These are phyloP conservation scores for Scolopax bukidnonensis DNA, from an alignment of 2,797 vertebrate species.

Conservation along the genomic window DNA sequence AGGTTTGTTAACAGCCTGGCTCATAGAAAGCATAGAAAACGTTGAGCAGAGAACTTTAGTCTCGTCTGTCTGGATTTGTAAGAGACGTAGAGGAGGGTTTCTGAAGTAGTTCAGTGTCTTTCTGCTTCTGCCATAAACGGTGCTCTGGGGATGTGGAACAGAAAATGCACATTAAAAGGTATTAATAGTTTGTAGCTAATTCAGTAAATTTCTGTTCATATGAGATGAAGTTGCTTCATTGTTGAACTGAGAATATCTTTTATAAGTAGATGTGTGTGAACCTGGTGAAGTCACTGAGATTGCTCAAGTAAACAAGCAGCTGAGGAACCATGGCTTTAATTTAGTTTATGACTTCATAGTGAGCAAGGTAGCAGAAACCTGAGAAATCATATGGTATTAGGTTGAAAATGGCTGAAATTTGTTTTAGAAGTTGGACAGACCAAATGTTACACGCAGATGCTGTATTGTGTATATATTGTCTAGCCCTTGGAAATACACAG, in stretches of 20 bases:
- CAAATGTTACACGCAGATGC: background rate
- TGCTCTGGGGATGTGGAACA: background rate
- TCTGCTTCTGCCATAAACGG: background rate
- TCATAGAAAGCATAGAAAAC: background rate
- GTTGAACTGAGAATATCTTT: background rate
- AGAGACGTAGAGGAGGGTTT: background rate
- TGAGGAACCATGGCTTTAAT: conserved; percentile 40
- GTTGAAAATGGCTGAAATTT: conserved; percentile 4
- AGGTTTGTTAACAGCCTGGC: background rate
- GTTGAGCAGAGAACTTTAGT: background rate
- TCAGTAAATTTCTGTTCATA: background rate
- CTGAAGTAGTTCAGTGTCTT: background rate
- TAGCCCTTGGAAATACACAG: background rate
- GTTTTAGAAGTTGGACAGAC: background rate
- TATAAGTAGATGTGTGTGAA: conserved; percentile 33
- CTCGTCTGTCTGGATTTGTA: background rate
- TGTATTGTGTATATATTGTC: background rate
- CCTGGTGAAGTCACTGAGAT: conserved; percentile 17
- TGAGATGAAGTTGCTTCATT: background rate
- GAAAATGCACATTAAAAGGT: background rate
- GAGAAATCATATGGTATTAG: conserved; percentile 22
- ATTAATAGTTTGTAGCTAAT: background rate
- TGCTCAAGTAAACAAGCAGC: conserved; percentile 40
- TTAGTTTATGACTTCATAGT: conserved; percentile 40
- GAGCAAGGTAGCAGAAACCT: background rate